Conservation (phyloP, 2,888 invertebrate genomes). For the Drosophila yooni region DNA sequence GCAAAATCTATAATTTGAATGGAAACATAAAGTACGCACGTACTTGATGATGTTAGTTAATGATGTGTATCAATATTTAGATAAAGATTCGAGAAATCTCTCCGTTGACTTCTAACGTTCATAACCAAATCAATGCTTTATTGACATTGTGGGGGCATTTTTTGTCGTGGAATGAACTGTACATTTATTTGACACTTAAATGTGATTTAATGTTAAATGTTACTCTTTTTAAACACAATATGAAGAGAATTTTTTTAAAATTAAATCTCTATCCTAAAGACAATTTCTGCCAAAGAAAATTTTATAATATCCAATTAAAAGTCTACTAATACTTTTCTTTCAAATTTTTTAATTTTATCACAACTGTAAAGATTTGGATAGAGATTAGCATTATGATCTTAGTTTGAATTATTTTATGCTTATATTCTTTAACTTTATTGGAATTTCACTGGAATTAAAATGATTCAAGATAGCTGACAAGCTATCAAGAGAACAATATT, state of each 20-base stretch:
- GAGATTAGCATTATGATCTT: not conserved
- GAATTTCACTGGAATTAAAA: not conserved
- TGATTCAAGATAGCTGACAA: not conserved
- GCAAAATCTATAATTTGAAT: not conserved
- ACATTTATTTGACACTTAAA: not conserved
- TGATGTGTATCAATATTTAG: not conserved
- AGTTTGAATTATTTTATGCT: not conserved
- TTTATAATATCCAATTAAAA: not conserved
- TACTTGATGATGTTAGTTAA: not conserved
- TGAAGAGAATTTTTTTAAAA: not conserved
- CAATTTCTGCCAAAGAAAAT: not conserved
- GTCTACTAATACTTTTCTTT: not conserved
- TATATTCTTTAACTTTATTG: not conserved
- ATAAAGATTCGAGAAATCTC: not conserved
- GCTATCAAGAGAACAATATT: slow-evolving; percentile 1
- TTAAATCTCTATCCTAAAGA: not conserved
- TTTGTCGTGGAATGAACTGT: not conserved
- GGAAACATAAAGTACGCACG: not conserved
- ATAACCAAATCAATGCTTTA: not conserved
- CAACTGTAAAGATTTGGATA: not conserved
- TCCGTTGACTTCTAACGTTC: not conserved
- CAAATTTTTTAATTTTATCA: not conserved
- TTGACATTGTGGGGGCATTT: not conserved
- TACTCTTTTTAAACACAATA: not conserved
- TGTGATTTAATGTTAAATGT: not conserved